Evolutionary conservation across 2,888 invertebrate species (phyloP).

Genomic region (Oeneis ivallda): DNA sequence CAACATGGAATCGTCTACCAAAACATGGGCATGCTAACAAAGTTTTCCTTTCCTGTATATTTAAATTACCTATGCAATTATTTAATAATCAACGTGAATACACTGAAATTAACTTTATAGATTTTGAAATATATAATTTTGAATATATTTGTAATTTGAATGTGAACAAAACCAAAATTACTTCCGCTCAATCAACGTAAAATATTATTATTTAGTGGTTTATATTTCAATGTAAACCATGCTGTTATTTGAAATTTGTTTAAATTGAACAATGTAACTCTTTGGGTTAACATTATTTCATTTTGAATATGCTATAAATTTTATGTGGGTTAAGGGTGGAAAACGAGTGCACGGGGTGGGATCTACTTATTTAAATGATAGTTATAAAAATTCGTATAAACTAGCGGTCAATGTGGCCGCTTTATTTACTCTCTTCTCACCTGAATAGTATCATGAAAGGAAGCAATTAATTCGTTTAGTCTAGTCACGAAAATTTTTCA

Average conservation of each 20-base stretch:
- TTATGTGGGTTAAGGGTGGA: slow-evolving; percentile 10
- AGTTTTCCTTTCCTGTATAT: too few species aligned
- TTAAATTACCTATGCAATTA: too few species aligned
- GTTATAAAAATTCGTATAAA: slow-evolving; percentile 20
- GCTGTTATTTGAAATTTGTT: slow-evolving; percentile 15
- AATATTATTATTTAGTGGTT: slow-evolving; percentile 17
- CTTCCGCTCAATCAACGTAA: slow-evolving; percentile 12
- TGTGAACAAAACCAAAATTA: slow-evolving; percentile 4
- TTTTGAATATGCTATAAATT: slow-evolving; percentile 21
- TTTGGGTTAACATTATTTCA: slow-evolving; percentile 16
- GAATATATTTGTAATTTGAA: neutral
- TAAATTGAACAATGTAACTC: slow-evolving; percentile 13
- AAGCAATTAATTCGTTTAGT: slow-evolving; percentile 74
- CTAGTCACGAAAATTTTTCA: slow-evolving; percentile 79
- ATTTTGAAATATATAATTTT: neutral
- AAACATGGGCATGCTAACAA: too few species aligned
- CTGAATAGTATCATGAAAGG: slow-evolving; percentile 76
- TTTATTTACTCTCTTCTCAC: slow-evolving; percentile 67
- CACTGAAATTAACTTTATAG: neutral
- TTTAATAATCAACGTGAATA: neutral
- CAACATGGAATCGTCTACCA: too few species aligned
- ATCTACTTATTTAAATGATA: slow-evolving; percentile 14
- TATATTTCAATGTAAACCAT: slow-evolving; percentile 10
- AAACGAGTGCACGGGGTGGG: slow-evolving; percentile 4
- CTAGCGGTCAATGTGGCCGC: slow-evolving; percentile 39